A percentile compares a stretch with the other conserved stretches of the same genome.
These are phyloP conservation scores for Meles meles DNA, from an alignment of 2,113 vertebrate species.

Conservation along the genomic window DNA sequence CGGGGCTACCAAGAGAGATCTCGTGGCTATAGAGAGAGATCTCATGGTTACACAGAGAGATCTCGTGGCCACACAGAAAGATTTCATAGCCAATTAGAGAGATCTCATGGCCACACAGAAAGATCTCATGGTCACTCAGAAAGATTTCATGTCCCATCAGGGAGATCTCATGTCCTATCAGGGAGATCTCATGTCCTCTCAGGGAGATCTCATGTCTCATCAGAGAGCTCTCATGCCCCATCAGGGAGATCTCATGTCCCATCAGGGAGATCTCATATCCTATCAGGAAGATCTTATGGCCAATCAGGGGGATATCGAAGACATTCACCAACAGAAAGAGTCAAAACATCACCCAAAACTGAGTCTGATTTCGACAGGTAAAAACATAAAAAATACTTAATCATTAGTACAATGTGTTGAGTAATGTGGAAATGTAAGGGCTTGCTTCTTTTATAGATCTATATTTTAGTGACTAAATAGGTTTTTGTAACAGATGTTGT, in stretches of 20 bases:
- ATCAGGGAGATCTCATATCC: background rate
- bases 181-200: background rate
- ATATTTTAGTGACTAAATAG: background rate
- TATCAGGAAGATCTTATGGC: background rate
- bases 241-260: background rate
- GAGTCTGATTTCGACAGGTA: constrained; percentile 32
- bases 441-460: background rate
- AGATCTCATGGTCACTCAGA: too few relatives aligned
- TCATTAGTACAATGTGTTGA: background rate
- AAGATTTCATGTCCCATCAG: background rate
- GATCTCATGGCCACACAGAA: background rate
- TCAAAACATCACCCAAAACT: background rate
- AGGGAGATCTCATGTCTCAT: background rate
- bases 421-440: background rate
- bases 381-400: constrained; percentile 17
- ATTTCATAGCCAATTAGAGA: background rate
- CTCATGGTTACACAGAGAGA: background rate
- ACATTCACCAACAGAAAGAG: background rate
- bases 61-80: background rate
- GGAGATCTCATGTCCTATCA: fast-evolving
- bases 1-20: background rate
- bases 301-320: background rate
- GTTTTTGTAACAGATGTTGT: background rate
- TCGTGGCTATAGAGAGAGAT: background rate
- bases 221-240: fast-evolving